Evolutionary conservation across 2,888 invertebrate species (phyloP).

Genomic region (Caenorhabditis drosophilae): DNA sequence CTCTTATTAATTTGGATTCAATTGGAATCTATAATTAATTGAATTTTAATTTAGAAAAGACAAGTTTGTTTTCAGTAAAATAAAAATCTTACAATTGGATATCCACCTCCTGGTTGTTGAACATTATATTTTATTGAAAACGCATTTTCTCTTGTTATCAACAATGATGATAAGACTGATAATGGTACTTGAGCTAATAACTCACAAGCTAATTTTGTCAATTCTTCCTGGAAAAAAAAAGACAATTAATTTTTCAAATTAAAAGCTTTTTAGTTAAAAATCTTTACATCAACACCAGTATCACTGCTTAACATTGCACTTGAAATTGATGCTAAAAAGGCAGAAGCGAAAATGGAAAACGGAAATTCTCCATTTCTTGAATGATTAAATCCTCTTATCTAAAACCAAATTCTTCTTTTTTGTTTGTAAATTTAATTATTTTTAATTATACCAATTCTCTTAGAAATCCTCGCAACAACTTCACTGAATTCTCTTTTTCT

Average conservation of each 20-base stretch:
- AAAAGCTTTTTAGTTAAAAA: too few species aligned
- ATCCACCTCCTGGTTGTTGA: background rate
- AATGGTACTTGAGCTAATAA: constrained; percentile 20
- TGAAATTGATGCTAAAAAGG: background rate
- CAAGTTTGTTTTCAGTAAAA: background rate
- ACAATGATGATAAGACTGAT: constrained; percentile 8
- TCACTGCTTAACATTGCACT: constrained; percentile 1
- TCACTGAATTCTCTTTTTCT: constrained; percentile 14
- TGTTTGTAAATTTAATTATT: background rate
- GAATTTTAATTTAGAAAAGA: too few species aligned
- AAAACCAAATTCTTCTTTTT: background rate
- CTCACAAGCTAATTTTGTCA: constrained; percentile 8
- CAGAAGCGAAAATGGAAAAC: background rate
- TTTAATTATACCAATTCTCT: constrained; percentile 8
- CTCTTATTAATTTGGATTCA: constrained; percentile 11
- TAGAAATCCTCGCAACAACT: constrained; percentile 15
- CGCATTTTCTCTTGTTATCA: constrained; percentile 11
- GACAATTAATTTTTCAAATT: too few species aligned
- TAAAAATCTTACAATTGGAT: background rate
- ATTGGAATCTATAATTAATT: constrained; percentile 12
- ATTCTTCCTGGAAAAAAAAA: constrained; percentile 29
- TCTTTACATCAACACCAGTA: constrained; percentile 4
- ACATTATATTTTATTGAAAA: constrained; percentile 18
- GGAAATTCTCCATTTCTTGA: background rate
- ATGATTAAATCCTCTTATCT: background rate